These are phyloP conservation scores for Gambusia affinis DNA, from an alignment of 2,113 vertebrate genomes.

Conservation along the genomic window DNA sequence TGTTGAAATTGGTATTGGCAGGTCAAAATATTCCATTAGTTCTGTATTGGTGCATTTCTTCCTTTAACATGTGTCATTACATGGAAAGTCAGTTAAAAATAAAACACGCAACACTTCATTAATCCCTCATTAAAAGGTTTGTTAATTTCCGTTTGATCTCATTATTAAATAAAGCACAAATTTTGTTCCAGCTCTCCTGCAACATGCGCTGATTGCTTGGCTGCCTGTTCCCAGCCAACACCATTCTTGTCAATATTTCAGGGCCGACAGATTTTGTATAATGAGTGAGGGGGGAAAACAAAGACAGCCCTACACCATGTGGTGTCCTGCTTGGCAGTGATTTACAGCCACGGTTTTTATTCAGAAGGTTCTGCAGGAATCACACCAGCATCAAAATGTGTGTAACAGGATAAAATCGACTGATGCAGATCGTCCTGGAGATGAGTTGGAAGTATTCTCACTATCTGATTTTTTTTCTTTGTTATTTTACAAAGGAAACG, in stretches of 20 bases:
- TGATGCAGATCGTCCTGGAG: background rate
- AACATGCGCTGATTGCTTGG: constrained; percentile 20
- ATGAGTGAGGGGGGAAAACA: constrained; percentile 51
- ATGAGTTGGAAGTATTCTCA: constrained; percentile 2
- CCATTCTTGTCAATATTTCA: constrained; percentile 45
- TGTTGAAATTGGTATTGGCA: background rate
- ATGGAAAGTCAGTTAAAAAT: background rate
- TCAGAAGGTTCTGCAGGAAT: constrained; percentile 17
- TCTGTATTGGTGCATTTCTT: background rate
- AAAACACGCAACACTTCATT: constrained; percentile 11
- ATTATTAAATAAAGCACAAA: constrained; percentile 1
- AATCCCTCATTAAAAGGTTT: background rate
- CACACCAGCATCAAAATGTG: constrained; percentile 6
- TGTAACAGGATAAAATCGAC: constrained; percentile 2
- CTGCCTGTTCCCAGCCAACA: constrained; percentile 9
- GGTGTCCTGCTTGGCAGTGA: constrained; percentile 32
- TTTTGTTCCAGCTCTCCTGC: constrained; percentile 15
- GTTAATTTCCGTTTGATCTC: constrained; percentile 2
- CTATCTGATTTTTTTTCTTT: background rate
- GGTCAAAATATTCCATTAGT: too few relatives aligned
- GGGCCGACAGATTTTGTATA: constrained; percentile 50
- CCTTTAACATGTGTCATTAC: background rate
- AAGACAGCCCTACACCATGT: constrained; percentile 38
- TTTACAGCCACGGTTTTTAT: constrained; percentile 2
- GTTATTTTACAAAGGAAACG: background rate